These are phyloP conservation scores for Drosophila pegasa DNA, from an alignment of 2,888 invertebrate species.

Conservation along the genomic window DNA sequence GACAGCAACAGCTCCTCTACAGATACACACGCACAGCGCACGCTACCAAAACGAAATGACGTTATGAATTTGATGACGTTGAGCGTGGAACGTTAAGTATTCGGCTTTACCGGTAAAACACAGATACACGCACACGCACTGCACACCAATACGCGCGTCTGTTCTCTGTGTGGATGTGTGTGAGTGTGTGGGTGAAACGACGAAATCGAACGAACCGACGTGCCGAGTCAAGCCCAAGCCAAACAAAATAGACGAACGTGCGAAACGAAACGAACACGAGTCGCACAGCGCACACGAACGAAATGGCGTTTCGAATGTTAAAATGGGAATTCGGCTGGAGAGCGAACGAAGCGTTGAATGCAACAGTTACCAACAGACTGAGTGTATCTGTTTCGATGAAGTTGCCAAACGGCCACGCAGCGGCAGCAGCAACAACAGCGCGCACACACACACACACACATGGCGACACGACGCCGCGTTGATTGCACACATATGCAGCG, in stretches of 20 bases:
- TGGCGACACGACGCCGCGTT: slow-evolving; percentile 2
- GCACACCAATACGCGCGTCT: slow-evolving; percentile 8
- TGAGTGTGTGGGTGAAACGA: slow-evolving; percentile 19
- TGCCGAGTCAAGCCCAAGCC: slow-evolving; percentile 10
- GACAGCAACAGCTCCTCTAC: slow-evolving; percentile 16
- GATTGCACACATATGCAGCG: slow-evolving; percentile 41
- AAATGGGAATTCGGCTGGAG: slow-evolving; percentile 46
- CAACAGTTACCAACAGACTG: slow-evolving; percentile 85
- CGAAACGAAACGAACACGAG: slow-evolving; percentile 28
- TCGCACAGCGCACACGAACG: slow-evolving; percentile 19
- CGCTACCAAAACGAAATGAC: slow-evolving; percentile 59
- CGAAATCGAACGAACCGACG: slow-evolving; percentile 26
- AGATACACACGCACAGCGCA: slow-evolving; percentile 47
- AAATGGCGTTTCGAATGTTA: slow-evolving; percentile 12
- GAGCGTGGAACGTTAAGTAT: slow-evolving; percentile 48
- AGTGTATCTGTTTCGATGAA: slow-evolving; percentile 78
- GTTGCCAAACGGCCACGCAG: slow-evolving; percentile 82
- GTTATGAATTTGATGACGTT: slow-evolving; percentile 70
- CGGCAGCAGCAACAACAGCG: slow-evolving; percentile 54
- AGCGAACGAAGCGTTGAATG: slow-evolving; percentile 83
- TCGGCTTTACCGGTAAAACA: slow-evolving; percentile 48
- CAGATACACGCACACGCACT: slow-evolving; percentile 25
- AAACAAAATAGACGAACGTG: slow-evolving; percentile 25
- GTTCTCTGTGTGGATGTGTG: background rate
- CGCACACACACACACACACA: slow-evolving; percentile 25